Conservation (phyloP, 2,888 invertebrate genomes). For the Ectemnius lituratus region DNA sequence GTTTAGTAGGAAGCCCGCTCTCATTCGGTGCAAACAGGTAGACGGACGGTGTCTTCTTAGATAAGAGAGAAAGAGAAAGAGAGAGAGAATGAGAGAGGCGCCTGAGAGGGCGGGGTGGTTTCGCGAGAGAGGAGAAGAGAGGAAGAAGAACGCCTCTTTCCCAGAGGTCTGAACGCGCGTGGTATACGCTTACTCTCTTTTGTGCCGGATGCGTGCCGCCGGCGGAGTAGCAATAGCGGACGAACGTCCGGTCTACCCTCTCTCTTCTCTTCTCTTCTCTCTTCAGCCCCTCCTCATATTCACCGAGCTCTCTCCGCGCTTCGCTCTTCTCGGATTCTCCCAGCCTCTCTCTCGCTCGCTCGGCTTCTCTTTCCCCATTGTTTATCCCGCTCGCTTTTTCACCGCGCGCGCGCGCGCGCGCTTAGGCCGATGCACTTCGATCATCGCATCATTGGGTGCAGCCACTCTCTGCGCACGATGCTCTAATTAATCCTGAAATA, state of each 20-base stretch:
- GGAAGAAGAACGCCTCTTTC: slow-evolving; percentile 66
- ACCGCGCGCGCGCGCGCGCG: slow-evolving; percentile 8
- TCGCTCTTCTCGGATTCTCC: slow-evolving; percentile 11
- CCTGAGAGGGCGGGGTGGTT: slow-evolving; percentile 2
- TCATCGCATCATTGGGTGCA: slow-evolving; percentile 63
- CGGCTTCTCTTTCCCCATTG: no score
- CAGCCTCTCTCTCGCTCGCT: slow-evolving; percentile 9
- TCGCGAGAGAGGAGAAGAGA: slow-evolving; percentile 23
- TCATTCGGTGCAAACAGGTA: slow-evolving; percentile 46
- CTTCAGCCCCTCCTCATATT: not conserved
- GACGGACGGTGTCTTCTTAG: not conserved
- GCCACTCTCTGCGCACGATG: slow-evolving; percentile 32
- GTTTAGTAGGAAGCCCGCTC: slow-evolving; percentile 53
- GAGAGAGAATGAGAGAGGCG: slow-evolving; percentile 4
- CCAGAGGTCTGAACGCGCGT: slow-evolving; percentile 58
- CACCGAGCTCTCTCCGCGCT: no score
- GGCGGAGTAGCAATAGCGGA: slow-evolving; percentile 71
- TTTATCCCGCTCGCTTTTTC: slow-evolving; percentile 5
- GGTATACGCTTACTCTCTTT: slow-evolving; percentile 66
- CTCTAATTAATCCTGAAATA: not conserved
- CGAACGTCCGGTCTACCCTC: slow-evolving; percentile 72
- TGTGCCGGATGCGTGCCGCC: slow-evolving; percentile 72
- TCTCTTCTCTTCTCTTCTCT: slow-evolving; percentile 22
- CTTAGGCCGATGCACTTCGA: slow-evolving; percentile 69
- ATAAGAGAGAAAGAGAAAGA: slow-evolving; percentile 25